phyloP scores from a whole-genome alignment of 2,113 vertebrate genomes.

The Periophthalmodon schlosseri region DNA sequence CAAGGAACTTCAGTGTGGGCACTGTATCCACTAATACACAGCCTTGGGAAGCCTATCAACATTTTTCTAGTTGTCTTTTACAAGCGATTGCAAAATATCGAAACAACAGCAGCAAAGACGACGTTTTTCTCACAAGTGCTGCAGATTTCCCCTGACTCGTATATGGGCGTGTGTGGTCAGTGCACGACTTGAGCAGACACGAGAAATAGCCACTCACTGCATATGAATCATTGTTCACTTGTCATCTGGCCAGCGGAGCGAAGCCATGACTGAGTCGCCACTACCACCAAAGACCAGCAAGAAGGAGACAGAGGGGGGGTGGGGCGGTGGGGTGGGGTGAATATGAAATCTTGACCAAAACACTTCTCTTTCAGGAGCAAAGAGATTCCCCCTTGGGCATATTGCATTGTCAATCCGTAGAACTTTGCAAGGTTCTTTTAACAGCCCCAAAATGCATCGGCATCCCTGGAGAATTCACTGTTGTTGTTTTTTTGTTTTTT shows the following conservation, averaged over 20 bases:
- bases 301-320: neutral
- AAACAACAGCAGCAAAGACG: neutral
- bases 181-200: slow-evolving; percentile 26
- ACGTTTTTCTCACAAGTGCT: slow-evolving; percentile 19
- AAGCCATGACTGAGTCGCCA: slow-evolving; percentile 40
- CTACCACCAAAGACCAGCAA: slow-evolving; percentile 20
- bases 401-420: slow-evolving; percentile 15
- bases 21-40: neutral
- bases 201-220: slow-evolving; percentile 35
- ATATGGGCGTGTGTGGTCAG: neutral
- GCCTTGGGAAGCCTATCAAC: neutral
- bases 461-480: slow-evolving; percentile 29
- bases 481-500: neutral
- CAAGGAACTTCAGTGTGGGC: too few relatives aligned
- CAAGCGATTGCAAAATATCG: neutral
- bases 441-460: slow-evolving; percentile 38
- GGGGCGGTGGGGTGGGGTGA: slow-evolving; percentile 27
- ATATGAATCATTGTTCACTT: slow-evolving; percentile 62
- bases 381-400: slow-evolving; percentile 40
- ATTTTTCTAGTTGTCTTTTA: neutral
- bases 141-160: slow-evolving; percentile 22
- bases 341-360: slow-evolving; percentile 57
- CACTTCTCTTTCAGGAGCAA: slow-evolving; percentile 48
- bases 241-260: slow-evolving; percentile 51
- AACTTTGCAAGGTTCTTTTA: slow-evolving; percentile 48